Evolutionary conservation across 2,797 vertebrate species (phyloP), one percentile per base, ranked within the genome.

Genomic region (Potorous gilbertii): DNA sequence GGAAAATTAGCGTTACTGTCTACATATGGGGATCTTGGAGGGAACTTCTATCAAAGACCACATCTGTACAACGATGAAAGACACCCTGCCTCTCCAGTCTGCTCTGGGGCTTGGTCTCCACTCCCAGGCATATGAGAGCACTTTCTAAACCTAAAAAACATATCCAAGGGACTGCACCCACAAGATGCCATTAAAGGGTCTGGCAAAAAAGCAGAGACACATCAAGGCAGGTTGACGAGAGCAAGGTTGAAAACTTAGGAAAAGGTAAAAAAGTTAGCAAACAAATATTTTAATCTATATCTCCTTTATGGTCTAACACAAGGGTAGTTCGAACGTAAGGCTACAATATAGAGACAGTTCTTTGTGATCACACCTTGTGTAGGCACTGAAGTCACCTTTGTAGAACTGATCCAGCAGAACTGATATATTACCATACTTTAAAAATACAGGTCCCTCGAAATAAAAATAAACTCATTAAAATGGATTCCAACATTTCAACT

Each of bases 361-460:
- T 96, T 93, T 90, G 1, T 5, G 92, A 98, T 96, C 92, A 92
- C 95, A 59, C 96, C 97, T 94, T 2, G 52, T 12, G n/a, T 21
- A 95, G 46, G 90, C 0, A 92, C 21, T 16, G 0, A 95, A 97
- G 95, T 97, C 97, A 34, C 95, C 97, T 97, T 96, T 93, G 55
- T 55, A 56, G 40, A 56, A 55, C 56, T 94, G 92, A 90, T 94
- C 91, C 94, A 93, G 0, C 56, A 95, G 34, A 94, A 94, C 57
- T 98, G 94, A 95, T 95, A 81, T 55, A 97, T 94, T 55, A 46
- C n/a, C 55, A 92, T 94, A 81, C 96, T 98, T 96, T 94, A 1
- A 96, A 95, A 95, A 97, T 96, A 50, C 94, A 94, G 90, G n/a
- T 59, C 55, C 57, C 62, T 74, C 66, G 91, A 55, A 28, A 52